Evolutionary conservation across 2,113 vertebrate species (phyloP).

Genomic region (Channa maculata): DNA sequence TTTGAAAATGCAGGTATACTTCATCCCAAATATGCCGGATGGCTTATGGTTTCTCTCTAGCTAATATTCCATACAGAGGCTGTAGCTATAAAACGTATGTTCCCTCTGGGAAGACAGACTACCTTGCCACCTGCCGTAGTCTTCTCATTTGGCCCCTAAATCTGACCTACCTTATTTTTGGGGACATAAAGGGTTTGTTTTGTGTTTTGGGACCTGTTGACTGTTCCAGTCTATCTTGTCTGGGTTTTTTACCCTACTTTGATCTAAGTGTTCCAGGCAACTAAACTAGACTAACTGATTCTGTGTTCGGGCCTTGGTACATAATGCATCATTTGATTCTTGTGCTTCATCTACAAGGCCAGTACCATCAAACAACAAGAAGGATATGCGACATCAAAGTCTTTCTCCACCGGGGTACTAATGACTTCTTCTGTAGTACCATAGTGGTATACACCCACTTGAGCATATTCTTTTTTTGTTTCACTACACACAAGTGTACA

Average conservation of each 20-base stretch:
- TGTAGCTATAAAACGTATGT: constrained; percentile 19
- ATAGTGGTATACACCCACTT: constrained; percentile 39
- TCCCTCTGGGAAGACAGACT: constrained; percentile 4
- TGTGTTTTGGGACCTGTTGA: constrained; percentile 41
- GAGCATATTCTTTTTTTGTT: constrained; percentile 27
- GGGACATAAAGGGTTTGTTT: constrained; percentile 29
- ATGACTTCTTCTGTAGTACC: constrained; percentile 65
- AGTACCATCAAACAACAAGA: constrained; percentile 72
- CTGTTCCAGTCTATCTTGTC: constrained; percentile 37
- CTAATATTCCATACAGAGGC: constrained; percentile 4
- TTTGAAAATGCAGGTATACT: too few relatives aligned
- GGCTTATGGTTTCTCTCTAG: background rate
- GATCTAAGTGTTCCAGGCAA: constrained; percentile 56
- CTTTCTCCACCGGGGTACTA: constrained; percentile 56
- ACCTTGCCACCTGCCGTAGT: constrained; percentile 6
- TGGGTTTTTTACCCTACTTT: constrained; percentile 56
- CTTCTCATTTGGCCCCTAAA: constrained; percentile 27
- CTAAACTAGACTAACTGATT: constrained; percentile 50
- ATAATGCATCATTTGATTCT: constrained; percentile 72
- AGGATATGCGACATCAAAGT: constrained; percentile 70
- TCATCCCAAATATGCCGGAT: too few relatives aligned
- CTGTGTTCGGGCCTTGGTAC: constrained; percentile 48
- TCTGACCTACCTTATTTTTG: constrained; percentile 23
- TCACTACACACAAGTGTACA: background rate
- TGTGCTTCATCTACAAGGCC: constrained; percentile 69